A percentile compares a stretch with the other conserved stretches of the same genome.
Conservation (phyloP, 2,797 vertebrate species). For the Mus spretus region DNA sequence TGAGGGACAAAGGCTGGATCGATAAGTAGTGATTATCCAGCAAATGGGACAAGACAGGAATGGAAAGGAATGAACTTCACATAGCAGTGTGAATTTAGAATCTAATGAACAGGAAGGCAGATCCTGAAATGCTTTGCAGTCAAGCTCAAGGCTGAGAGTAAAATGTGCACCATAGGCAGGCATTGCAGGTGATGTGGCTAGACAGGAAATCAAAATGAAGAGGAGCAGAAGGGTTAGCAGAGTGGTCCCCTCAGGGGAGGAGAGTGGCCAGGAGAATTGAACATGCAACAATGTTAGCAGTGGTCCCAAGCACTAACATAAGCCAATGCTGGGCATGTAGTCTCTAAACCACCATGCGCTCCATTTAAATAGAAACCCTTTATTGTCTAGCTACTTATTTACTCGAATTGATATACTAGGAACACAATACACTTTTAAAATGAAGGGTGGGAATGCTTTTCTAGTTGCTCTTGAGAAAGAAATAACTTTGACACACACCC, state of each 20-base stretch:
- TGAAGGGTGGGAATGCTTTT: background rate
- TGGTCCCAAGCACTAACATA: background rate
- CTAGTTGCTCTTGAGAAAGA: background rate
- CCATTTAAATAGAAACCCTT: constrained; percentile 25
- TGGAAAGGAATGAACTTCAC: background rate
- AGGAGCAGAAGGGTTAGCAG: background rate
- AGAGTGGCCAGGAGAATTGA: background rate
- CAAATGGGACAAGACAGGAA: background rate
- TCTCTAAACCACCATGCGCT: background rate
- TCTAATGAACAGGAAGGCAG: background rate
- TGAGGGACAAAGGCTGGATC: background rate
- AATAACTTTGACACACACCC: background rate
- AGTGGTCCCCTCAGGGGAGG: background rate
- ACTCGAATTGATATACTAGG: constrained; percentile 7
- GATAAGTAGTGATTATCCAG: background rate
- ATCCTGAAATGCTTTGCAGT: background rate
- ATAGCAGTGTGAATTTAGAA: background rate
- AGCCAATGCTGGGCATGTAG: background rate
- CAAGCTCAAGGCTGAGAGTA: constrained; percentile 2
- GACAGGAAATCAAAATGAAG: constrained; percentile 19
- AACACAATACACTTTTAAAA: background rate
- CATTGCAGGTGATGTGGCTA: background rate
- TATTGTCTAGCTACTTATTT: constrained; percentile 18
- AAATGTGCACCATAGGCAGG: background rate
- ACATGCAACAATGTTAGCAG: background rate